A percentile compares a stretch with the other conserved stretches of the same genome.
phyloP scores from a whole-genome alignment of 2,797 vertebrate genomes.

The Acipenser transmontanus region DNA sequence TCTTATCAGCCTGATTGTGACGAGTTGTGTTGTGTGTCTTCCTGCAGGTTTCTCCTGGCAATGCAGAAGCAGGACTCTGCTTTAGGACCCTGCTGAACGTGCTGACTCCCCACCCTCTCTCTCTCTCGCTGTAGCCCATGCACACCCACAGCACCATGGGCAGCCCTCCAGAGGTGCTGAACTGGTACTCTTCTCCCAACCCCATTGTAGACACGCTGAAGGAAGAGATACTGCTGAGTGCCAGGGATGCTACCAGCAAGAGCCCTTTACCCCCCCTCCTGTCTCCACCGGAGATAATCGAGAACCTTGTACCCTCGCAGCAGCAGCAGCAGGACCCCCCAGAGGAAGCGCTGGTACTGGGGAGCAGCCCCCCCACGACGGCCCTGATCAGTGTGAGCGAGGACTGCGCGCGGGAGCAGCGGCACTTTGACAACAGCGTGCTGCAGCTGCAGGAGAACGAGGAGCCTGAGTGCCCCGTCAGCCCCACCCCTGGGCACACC shows the following conservation, averaged over 20 bases:
- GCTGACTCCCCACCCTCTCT: constrained; percentile 10
- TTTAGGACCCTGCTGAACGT: constrained; percentile 31
- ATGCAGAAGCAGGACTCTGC: constrained; percentile 31
- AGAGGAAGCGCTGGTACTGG: constrained; percentile 57
- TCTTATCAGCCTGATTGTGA: no score
- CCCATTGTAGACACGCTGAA: constrained; percentile 74
- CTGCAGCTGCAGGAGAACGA: constrained; percentile 87
- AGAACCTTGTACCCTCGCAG: constrained; percentile 62
- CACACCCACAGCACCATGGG: constrained; percentile 89
- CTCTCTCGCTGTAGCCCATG: constrained; percentile 49
- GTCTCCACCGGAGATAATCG: constrained; percentile 57
- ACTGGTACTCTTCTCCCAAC: constrained; percentile 81
- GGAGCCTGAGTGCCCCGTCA: constrained; percentile 60
- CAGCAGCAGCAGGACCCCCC: constrained; percentile 42
- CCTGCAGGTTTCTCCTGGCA: constrained; percentile 47
- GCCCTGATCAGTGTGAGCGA: constrained; percentile 75
- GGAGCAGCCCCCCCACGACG: constrained; percentile 65
- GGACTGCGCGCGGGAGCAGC: constrained; percentile 78
- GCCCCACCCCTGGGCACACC: constrained; percentile 64
- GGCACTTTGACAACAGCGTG: constrained; percentile 90
- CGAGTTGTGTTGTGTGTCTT: constrained; percentile 6
- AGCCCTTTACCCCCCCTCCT: constrained; percentile 32
- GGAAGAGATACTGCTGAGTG: constrained; percentile 73
- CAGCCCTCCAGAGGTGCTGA: constrained; percentile 86
- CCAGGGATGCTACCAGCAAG: constrained; percentile 60